Percentiles rank a stretch among this genome's conserved stretches.
phyloP scores from a whole-genome alignment of 2,888 invertebrate species.

The Unio pictorum region DNA sequence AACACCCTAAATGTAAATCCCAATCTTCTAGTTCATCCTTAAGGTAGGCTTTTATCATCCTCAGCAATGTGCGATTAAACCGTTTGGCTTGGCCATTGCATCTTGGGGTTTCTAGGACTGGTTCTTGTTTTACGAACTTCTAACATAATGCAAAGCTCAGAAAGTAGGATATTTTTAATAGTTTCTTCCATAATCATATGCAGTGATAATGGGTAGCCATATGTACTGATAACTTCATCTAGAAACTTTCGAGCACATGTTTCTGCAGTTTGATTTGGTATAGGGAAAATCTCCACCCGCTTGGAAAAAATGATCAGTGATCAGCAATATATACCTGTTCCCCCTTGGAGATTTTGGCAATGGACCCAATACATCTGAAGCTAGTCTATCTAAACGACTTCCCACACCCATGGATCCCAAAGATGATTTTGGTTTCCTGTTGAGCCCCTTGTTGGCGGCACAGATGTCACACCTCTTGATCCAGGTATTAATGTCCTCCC shows the following conservation, averaged over 20 bases:
- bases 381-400: slow-evolving; percentile 11
- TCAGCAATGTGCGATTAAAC: slow-evolving; percentile 20
- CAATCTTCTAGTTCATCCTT: slow-evolving; percentile 15
- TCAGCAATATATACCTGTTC: slow-evolving; percentile 5
- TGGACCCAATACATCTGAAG: neutral
- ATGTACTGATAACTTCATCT: slow-evolving; percentile 8
- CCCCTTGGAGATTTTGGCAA: slow-evolving; percentile 4
- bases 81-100: slow-evolving; percentile 27
- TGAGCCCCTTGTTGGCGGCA: slow-evolving; percentile 3
- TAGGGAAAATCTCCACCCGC: slow-evolving; percentile 9
- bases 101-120: slow-evolving; percentile 19
- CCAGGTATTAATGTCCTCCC: slow-evolving; percentile 9
- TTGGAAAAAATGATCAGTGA: slow-evolving; percentile 7
- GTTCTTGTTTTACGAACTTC: slow-evolving; percentile 22
- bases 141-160: slow-evolving; percentile 9
- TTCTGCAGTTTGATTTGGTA: slow-evolving; percentile 10
- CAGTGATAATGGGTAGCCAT: slow-evolving; percentile 11
- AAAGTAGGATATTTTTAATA: slow-evolving; percentile 20
- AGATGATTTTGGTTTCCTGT: slow-evolving; percentile 11
- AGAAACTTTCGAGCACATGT: slow-evolving; percentile 3
- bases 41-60: slow-evolving; percentile 26
- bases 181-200: slow-evolving; percentile 20
- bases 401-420: slow-evolving; percentile 13
- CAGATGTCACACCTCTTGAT: slow-evolving; percentile 6
- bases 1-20: slow-evolving; percentile 23